Base-by-base conservation (phyloP, 2,797 vertebrate genomes). In the Myiothlypis chrysogaster region DNA sequence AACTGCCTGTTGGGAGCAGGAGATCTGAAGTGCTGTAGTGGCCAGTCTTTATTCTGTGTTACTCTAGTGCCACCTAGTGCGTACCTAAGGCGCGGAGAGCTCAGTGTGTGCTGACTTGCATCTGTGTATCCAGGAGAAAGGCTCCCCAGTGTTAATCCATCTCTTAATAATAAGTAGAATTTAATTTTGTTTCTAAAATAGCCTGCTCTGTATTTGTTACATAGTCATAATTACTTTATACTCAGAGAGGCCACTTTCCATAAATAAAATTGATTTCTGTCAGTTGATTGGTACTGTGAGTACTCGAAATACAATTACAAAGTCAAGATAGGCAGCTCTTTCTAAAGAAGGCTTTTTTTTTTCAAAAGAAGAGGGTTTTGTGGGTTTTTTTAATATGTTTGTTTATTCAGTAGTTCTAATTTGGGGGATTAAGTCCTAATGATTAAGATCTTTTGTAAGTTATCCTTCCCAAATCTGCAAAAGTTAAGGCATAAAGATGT, bases 21-120 rank as follows among this genome's bases (percentile, higher is more conserved):
- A 88, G 19, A 37, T 27, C 11, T 2, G 0, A 61, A 56, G 52
- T 79, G 55, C 41, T 19, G 39, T 30, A 28, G 12, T 50, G 60
- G 34, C 5, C 44, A 47, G 44, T 14, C 34, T 84, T 18, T 46
- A 18, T 78, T 75, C 25, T 30, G 17, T 91, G 34, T 96, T 94
- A 73, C 86, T 87, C 47, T 93, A 68, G 94, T 97, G 98, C 97
- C 98, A 93, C 94, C 98, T 98, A 97, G 95, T 85, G 97, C 2
- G 5, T 53, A 5, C 73, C 46, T 57, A 16, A 73, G 73, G 65
- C 43, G 41, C 25, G 50, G 68, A 32, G 61, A 57, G 44, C 41
- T 88, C 44, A 20, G 22, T 21, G 3, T 15, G 34, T 66, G 35
- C 53, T 77, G 50, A 10, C 19, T 47, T 79, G 25, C 14, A 39